Evolutionary conservation across 2,797 vertebrate species (phyloP).

Genomic region (Danio choprae): DNA sequence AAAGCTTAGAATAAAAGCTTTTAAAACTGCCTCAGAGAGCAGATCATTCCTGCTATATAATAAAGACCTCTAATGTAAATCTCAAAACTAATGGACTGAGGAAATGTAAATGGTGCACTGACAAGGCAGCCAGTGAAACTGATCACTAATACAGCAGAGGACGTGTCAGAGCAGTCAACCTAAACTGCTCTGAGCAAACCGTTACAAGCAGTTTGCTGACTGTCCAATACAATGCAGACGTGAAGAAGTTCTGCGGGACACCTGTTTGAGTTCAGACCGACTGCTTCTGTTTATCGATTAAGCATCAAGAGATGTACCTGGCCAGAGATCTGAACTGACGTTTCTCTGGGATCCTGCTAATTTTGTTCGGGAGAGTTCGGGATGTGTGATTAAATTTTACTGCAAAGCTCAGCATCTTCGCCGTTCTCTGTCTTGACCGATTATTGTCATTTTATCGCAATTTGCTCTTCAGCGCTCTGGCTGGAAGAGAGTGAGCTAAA

Average conservation of each 20-base stretch:
- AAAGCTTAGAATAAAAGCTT: neutral
- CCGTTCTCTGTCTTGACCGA: slow-evolving; percentile 27
- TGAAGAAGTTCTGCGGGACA: slow-evolving; percentile 15
- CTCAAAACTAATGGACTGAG: slow-evolving; percentile 18
- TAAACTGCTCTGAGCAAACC: slow-evolving; percentile 20
- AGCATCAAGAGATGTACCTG: slow-evolving; percentile 18
- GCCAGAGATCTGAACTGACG: slow-evolving; percentile 27
- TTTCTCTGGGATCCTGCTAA: slow-evolving; percentile 36
- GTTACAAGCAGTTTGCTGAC: slow-evolving; percentile 3
- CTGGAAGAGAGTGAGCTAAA: slow-evolving; percentile 7
- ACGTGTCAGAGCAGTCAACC: neutral
- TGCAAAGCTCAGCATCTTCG: slow-evolving; percentile 39
- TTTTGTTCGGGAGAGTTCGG: slow-evolving; percentile 6
- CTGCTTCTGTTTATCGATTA: slow-evolving; percentile 28
- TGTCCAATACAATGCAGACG: slow-evolving; percentile 29
- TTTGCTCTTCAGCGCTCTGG: slow-evolving; percentile 24
- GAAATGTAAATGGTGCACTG: slow-evolving; percentile 18
- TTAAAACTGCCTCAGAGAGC: neutral
- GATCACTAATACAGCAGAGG: slow-evolving; percentile 6
- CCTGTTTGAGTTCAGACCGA: slow-evolving; percentile 27
- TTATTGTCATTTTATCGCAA: slow-evolving; percentile 35
- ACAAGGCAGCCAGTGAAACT: slow-evolving; percentile 35
- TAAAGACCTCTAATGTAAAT: slow-evolving; percentile 5
- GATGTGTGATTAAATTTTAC: slow-evolving; percentile 45
- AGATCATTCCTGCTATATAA: neutral